Base-by-base conservation (phyloP, 2,797 vertebrate species). In the Alcedo quadribrachys region DNA sequence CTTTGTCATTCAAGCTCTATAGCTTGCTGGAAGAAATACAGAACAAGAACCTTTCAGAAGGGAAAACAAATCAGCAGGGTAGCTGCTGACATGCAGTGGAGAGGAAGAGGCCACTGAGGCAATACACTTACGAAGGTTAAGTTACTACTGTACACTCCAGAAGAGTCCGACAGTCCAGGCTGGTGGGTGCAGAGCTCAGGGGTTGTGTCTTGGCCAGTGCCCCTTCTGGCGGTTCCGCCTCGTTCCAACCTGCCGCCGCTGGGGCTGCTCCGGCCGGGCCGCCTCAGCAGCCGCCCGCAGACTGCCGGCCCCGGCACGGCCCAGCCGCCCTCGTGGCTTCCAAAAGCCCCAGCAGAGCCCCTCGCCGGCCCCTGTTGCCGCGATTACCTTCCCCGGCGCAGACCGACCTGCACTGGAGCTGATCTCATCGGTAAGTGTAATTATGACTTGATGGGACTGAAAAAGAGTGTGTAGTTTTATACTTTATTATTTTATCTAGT, bases 21-120 rank as follows among this genome's bases (percentile, higher is more conserved):
- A 48, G 14, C 70, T 93, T 66, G 43, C 63, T 84, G 67, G 48
- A 15, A 63, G 81, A 91, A 91, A 69, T 57, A 81, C 14, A 81
- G 93, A 91, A 48, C 51, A 84, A 91, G 68, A 53, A 53, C 17
- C 8, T 55, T 90, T 86, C 71, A 86, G 70, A 86, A 73, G 7
- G 33, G 10, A 32, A 84, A 86, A 60, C 1, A 14, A 61, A 84
- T 63, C 75, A 76, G 43, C 63, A 88, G 45, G 48, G 61, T 17
- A 63, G 53, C 60, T 81, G 48, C 63, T 84, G 48, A 63, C 48
- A 67, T 37, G 43, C 55, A 84, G 51, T 45, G 63, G 88, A 60
- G 25, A 63, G 43, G 32, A 79, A 81, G 46, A 93, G 48, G 22
- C 46, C 70, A 88, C 43, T 53, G 14, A 86, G 17, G 24, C 35